A percentile compares a stretch with the other conserved stretches of the same genome.
Evolutionary conservation across 1,140 invertebrate species (phyloP).

Genomic region (Drepana arcuata): DNA sequence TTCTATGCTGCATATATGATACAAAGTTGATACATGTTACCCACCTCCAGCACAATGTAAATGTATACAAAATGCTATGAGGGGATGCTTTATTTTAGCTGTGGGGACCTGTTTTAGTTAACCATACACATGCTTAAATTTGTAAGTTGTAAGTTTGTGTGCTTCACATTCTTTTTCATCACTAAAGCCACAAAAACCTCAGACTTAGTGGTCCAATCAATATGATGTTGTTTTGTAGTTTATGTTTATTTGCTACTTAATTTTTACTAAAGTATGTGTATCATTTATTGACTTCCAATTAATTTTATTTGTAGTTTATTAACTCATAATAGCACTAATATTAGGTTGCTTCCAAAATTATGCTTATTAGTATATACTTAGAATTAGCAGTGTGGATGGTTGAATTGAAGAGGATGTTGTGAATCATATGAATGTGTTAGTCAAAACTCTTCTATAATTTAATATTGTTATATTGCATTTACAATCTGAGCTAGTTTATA

Average conservation of each 20-base stretch:
- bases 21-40: too few relatives aligned
- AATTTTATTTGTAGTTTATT: slow-evolving; percentile 15
- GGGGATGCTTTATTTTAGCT: slow-evolving; percentile 11
- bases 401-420: slow-evolving; percentile 55
- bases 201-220: slow-evolving; percentile 66
- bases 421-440: slow-evolving; percentile 60
- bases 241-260: too few relatives aligned
- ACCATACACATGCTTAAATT: too few relatives aligned
- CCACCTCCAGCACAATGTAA: too few relatives aligned
- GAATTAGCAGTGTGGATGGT: slow-evolving; percentile 44
- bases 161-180: too few relatives aligned
- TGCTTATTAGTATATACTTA: slow-evolving; percentile 51
- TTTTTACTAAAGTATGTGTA: too few relatives aligned
- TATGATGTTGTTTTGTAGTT: slow-evolving; percentile 30
- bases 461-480: slow-evolving; percentile 59
- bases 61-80: too few relatives aligned
- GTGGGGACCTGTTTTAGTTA: too few relatives aligned
- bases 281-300: slow-evolving; percentile 45
- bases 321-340: slow-evolving; percentile 45
- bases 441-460: slow-evolving; percentile 46
- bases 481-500: slow-evolving; percentile 57
- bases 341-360: slow-evolving; percentile 60
- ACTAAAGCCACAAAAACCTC: too few relatives aligned
- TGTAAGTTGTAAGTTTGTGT: slow-evolving; percentile 3
- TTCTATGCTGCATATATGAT: not conserved